These are phyloP conservation scores for Sepioteuthis lessoniana DNA, from an alignment of 2,888 invertebrate species.

Conservation along the genomic window DNA sequence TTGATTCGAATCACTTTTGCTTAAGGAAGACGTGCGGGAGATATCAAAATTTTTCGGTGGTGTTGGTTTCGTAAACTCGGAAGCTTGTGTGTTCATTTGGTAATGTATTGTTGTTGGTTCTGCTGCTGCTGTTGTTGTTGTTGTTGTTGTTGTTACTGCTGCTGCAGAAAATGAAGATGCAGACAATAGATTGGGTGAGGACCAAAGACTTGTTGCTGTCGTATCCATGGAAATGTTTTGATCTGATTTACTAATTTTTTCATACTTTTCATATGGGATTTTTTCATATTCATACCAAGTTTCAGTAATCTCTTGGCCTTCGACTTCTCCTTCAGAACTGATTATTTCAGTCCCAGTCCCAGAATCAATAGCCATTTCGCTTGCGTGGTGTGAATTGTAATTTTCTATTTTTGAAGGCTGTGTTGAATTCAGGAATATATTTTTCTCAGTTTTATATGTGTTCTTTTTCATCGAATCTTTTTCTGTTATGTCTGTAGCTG, in stretches of 20 bases:
- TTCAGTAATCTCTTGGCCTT: neutral
- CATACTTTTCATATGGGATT: conserved; percentile 20
- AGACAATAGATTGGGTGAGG: neutral
- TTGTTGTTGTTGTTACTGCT: no score
- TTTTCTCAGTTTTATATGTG: conserved; percentile 46
- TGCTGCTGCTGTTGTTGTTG: neutral
- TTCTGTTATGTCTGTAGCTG: neutral
- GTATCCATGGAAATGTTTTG: conserved; percentile 38
- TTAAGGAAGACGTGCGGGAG: no score
- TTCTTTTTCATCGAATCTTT: neutral
- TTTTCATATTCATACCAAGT: neutral
- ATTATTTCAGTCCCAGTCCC: conserved; percentile 52
- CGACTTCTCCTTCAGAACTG: conserved; percentile 50
- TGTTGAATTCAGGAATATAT: neutral
- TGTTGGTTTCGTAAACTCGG: neutral
- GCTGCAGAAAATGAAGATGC: neutral
- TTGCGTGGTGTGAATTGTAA: neutral
- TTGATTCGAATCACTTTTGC: conserved; percentile 21
- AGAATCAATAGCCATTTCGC: conserved; percentile 50
- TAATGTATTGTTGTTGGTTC: neutral
- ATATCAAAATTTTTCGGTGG: neutral
- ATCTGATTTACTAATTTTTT: neutral
- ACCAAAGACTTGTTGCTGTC: neutral
- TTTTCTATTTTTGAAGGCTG: neutral
- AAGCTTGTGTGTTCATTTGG: neutral